Base-by-base conservation (phyloP, 2,888 invertebrate genomes). In the Luperina testacea region DNA sequence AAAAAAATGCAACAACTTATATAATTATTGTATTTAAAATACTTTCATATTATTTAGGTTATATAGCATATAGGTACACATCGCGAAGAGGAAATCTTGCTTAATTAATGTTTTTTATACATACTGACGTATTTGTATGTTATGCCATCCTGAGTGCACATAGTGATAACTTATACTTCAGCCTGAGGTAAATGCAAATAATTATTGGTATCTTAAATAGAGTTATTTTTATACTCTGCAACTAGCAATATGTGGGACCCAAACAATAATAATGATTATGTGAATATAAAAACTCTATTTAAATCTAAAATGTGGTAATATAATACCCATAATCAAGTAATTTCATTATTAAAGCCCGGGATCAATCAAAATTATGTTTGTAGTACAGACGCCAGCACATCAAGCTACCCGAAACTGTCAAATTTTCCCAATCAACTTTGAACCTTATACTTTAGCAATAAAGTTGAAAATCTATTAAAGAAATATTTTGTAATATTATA, bases 1-100 rank as follows among this genome's bases (percentile, higher is more conserved):
- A 75, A 81, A 75, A 75, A 81, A 75, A 57, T 72, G 65, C 65
- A 78, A 82, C 24, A 71, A 74, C n/a, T 71, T 71, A 69, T 63
- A 71, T 57, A 72, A 63, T 64, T 57, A 72, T 72, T 77, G 20
- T 81, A 65, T 77, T 72, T 69, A 48, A 57, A 80, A 72, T 75
- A 75, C 48, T 78, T 57, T 75, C 3, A 57, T 73, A 71, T 24
- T 64, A 64, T 38, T 20, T 71, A 20, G 20, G 64, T 20, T 75
- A 77, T 57, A 1, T 57, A 67, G 38, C 9, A 59, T 42, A 24
- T 72, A 76, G 67, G 51, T 72, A 77, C 68, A 72, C 32, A 15
- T 77, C 59, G n/a, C 68, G 67, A 68, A 72, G 65, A 77, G 63
- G n/a, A 76, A 84, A 42, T 77, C 63, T 68, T 79, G 72, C 57